A percentile compares a stretch with the other conserved stretches of the same genome.
These are phyloP conservation scores for Poecilia latipinna DNA, from an alignment of 2,113 vertebrate species.

Conservation along the genomic window DNA sequence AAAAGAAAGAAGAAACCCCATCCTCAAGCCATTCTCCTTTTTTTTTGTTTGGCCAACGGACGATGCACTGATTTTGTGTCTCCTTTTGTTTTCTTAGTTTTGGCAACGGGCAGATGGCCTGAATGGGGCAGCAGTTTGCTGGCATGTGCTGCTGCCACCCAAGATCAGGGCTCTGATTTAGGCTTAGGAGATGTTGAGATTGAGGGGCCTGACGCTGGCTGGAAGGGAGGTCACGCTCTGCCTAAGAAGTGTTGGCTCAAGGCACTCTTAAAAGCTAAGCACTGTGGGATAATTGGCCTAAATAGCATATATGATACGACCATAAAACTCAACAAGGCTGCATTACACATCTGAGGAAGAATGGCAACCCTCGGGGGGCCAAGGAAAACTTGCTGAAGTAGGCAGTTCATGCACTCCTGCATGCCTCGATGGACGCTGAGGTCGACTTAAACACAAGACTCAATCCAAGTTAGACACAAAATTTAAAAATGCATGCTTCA, in stretches of 20 bases:
- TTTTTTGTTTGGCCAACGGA: slow-evolving; percentile 11
- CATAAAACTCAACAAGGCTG: slow-evolving; percentile 53
- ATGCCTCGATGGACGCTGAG: slow-evolving; percentile 9
- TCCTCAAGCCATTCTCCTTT: slow-evolving; percentile 16
- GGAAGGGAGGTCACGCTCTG: slow-evolving; percentile 22
- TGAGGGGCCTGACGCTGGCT: slow-evolving; percentile 31
- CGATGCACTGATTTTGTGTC: slow-evolving; percentile 50
- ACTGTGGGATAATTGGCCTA: slow-evolving; percentile 53
- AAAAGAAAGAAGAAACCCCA: slow-evolving; percentile 27
- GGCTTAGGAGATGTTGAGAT: slow-evolving; percentile 48
- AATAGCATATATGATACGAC: slow-evolving; percentile 54
- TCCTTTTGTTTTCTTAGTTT: slow-evolving; percentile 52
- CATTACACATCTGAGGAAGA: slow-evolving; percentile 62
- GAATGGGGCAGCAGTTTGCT: slow-evolving; percentile 55
- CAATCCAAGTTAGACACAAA: slow-evolving; percentile 17
- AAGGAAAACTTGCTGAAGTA: slow-evolving; percentile 47
- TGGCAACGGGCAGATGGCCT: slow-evolving; percentile 41
- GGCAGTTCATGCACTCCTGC: slow-evolving; percentile 21
- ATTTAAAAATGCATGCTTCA: neutral
- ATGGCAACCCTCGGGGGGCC: slow-evolving; percentile 40
- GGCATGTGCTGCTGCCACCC: slow-evolving; percentile 59
- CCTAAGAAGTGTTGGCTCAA: slow-evolving; percentile 41
- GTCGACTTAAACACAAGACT: slow-evolving; percentile 38
- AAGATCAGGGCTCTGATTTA: slow-evolving; percentile 63
- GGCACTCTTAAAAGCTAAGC: slow-evolving; percentile 54